Evolutionary conservation across 2,113 vertebrate genomes (phyloP).

Genomic region (Hystrix brachyura): DNA sequence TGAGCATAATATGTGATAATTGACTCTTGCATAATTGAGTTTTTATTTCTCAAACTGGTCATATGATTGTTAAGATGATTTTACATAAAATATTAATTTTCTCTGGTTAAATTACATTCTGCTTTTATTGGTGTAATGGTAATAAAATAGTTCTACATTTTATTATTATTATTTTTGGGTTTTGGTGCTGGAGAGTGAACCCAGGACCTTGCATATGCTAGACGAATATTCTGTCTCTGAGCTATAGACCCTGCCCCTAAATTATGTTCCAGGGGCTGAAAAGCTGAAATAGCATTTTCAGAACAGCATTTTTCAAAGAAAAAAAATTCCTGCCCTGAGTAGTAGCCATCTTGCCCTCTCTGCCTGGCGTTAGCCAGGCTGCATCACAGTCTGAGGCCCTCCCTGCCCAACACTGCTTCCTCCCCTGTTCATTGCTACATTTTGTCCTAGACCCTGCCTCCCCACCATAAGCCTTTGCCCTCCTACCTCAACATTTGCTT

Average conservation of each 20-base stretch:
- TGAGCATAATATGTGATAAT: background rate
- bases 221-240: background rate
- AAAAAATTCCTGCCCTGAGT: background rate
- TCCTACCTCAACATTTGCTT: background rate
- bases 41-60: slow-evolving; percentile 18
- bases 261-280: background rate
- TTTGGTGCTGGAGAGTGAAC: background rate
- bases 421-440: background rate
- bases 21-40: background rate
- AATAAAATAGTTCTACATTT: background rate
- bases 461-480: background rate
- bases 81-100: background rate
- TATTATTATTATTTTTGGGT: background rate
- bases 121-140: background rate
- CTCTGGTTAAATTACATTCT: background rate
- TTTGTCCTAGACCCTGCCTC: background rate
- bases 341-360: background rate
- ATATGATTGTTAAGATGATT: background rate
- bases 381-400: background rate
- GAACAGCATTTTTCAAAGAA: slow-evolving; percentile 21
- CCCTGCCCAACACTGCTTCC: background rate
- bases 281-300: background rate
- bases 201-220: background rate
- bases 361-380: background rate
- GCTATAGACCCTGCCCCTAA: background rate